Evolutionary conservation across 2,797 vertebrate genomes (phyloP), one percentile per base, ranked within the genome.

Genomic region (Fistularia tabacaria): DNA sequence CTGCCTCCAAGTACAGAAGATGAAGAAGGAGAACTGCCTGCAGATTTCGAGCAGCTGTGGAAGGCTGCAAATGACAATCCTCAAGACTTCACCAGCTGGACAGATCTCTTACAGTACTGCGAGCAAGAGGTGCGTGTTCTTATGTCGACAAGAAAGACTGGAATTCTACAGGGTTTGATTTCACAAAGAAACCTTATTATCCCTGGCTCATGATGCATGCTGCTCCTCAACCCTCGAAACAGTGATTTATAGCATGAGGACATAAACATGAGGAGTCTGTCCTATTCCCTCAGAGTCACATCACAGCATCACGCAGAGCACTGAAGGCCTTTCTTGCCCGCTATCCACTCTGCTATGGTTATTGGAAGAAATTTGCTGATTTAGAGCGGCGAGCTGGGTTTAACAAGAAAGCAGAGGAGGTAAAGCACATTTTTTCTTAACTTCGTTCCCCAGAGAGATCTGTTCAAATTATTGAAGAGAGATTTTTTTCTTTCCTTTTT

Each of bases 281-380:
- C 1, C 11, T 37, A 8, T 52, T 63, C 3, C 67, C 6, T 55
- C 36, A 95, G 93, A 86, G 90, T 68, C 88, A 94, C 56, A 59
- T 91, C 25, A 73, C 52, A 0, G 88, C 91, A 0, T 93, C 91
- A 7, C 91, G 90, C 44, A 88, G 85, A 48, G 88, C 92, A 0
- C 86, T 94, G 3, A 87, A 83, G 14, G 89, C 88, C 8, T 95
- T 95, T 57, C 90, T 95, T 10, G 9, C 12, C 1, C 85, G 82
- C 7, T 95, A 93, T 56, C 93, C 94, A 0, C 91, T 94, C 15
- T 94, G 93, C 72, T 95, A 95, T 0, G 93, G 93, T 51, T 95
- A 94, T 76, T 95, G 93, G 94, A 94, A 93, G 67, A 95, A 94
- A 59, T 94, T 87, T 61, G 88, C 90, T 0, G 94, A 95, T 69